Evolutionary conservation across 2,888 invertebrate species (phyloP).

Genomic region (Parascotia fuliginaria): DNA sequence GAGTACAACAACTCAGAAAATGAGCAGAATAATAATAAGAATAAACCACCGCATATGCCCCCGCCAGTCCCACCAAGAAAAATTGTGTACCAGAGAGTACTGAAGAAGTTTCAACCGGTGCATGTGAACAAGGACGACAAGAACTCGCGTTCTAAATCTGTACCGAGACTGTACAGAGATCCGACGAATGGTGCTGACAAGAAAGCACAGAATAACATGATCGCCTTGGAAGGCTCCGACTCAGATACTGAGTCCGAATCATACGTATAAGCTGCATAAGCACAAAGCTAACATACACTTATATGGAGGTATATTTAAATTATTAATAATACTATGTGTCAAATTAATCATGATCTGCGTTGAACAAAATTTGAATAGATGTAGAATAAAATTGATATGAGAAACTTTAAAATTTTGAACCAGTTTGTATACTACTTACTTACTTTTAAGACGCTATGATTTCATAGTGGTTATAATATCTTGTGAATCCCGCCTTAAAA

Average conservation of each 20-base stretch:
- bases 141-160: slow-evolving; percentile 75
- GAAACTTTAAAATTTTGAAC: slow-evolving; percentile 33
- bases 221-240: slow-evolving; percentile 78
- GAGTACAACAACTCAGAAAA: slow-evolving; percentile 67
- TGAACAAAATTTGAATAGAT: slow-evolving; percentile 40
- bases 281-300: slow-evolving; percentile 37
- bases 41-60: slow-evolving; percentile 83
- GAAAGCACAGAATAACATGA: slow-evolving; percentile 62
- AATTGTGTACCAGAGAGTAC: slow-evolving; percentile 77
- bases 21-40: slow-evolving; percentile 68
- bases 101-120: slow-evolving; percentile 88
- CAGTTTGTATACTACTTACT: slow-evolving; percentile 46
- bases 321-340: slow-evolving; percentile 35
- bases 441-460: slow-evolving; percentile 33
- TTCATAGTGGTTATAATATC: slow-evolving; percentile 40
- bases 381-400: slow-evolving; percentile 39
- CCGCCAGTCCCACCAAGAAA: slow-evolving; percentile 87
- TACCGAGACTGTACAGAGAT: slow-evolving; percentile 77
- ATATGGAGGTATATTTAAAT: slow-evolving; percentile 32
- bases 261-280: slow-evolving; percentile 64
- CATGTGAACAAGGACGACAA: slow-evolving; percentile 87
- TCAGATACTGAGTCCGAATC: slow-evolving; percentile 84
- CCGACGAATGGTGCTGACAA: slow-evolving; percentile 70
- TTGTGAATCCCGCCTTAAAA: slow-evolving; percentile 79
- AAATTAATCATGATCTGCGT: slow-evolving; percentile 40